phyloP scores from a whole-genome alignment of 2,113 vertebrate genomes.

The Rhagologus leucostigma region DNA sequence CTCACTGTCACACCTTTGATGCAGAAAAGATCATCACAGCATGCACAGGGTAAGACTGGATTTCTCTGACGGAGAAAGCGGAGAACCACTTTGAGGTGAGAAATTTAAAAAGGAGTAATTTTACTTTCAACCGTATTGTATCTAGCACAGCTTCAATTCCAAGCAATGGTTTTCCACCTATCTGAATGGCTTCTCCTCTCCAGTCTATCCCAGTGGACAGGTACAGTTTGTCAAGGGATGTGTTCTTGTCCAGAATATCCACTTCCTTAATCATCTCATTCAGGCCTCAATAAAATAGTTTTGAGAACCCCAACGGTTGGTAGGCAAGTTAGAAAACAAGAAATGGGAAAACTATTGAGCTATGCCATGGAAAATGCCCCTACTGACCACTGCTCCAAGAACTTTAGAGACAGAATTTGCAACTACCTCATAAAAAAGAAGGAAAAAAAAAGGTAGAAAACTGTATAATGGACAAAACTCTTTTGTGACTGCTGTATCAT shows the following conservation, averaged over 20 bases:
- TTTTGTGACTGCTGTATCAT: neutral
- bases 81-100: neutral
- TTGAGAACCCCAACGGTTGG: neutral
- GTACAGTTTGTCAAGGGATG: neutral
- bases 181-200: neutral
- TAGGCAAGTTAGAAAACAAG: neutral
- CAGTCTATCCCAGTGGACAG: neutral
- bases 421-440: neutral
- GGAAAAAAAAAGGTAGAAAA: neutral
- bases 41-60: accelerated
- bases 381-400: neutral
- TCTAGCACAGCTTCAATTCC: neutral
- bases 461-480: neutral
- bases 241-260: neutral
- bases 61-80: neutral
- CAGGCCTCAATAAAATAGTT: neutral
- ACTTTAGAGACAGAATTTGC: neutral
- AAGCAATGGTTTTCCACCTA: neutral
- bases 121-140: neutral
- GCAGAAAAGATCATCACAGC: neutral
- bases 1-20: neutral
- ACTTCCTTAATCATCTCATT: neutral
- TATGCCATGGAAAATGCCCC: neutral
- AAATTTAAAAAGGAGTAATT: neutral
- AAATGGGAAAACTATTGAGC: neutral